Evolutionary conservation across 2,797 vertebrate species (phyloP).

Genomic region (Oryzias sinensis): DNA sequence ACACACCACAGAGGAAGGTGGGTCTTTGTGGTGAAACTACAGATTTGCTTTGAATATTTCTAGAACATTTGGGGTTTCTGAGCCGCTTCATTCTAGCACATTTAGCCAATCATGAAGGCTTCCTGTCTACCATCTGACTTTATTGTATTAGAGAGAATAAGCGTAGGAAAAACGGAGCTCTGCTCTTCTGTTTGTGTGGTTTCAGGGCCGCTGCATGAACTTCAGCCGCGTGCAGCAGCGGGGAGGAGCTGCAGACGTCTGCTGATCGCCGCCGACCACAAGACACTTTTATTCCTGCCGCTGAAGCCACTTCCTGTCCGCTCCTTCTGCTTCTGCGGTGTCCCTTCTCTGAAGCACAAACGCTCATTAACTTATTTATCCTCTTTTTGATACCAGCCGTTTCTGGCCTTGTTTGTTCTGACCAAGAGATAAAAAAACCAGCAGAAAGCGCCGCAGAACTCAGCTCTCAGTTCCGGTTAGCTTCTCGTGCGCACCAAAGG

Average conservation of each 20-base stretch:
- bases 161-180: neutral
- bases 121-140: neutral
- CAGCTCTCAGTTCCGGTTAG: constrained; percentile 48
- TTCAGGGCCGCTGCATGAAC: constrained; percentile 93
- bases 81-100: neutral
- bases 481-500: constrained; percentile 60
- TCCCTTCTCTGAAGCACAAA: neutral
- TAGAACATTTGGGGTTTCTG: no score
- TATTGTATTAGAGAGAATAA: neutral
- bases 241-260: constrained; percentile 9
- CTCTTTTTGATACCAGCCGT: constrained; percentile 4
- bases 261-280: constrained; percentile 25
- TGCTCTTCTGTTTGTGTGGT: constrained; percentile 3
- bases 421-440: neutral
- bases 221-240: constrained; percentile 86
- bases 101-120: neutral
- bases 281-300: constrained; percentile 28
- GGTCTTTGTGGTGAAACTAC: neutral
- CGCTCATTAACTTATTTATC: constrained; percentile 39
- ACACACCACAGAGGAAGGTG: neutral
- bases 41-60: neutral
- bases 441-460: constrained; percentile 6
- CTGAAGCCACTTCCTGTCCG: constrained; percentile 45
- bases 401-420: neutral
- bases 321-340: neutral